These are phyloP conservation scores for Caradrina kadenii DNA, from an alignment of 2,888 invertebrate species.

Conservation along the genomic window DNA sequence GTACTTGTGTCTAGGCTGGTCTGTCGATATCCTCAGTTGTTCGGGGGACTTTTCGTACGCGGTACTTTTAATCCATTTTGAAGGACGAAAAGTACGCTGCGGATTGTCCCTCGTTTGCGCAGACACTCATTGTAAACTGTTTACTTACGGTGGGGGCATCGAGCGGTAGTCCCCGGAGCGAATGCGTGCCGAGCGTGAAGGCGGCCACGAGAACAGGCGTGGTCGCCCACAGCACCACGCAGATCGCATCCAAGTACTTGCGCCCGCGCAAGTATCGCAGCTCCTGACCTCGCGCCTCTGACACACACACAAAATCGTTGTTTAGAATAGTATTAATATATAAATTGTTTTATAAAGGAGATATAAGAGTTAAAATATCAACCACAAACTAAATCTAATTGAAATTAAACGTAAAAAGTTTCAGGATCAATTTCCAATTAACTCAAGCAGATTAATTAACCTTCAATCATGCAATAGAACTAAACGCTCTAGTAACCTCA, in stretches of 20 bases:
- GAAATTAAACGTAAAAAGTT: neutral
- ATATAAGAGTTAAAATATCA: too few species aligned
- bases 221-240: constrained; percentile 99
- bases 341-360: too few species aligned
- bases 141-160: constrained; percentile 94
- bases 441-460: neutral
- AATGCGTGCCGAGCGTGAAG: constrained; percentile 95
- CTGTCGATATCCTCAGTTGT: too few species aligned
- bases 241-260: constrained; percentile 99
- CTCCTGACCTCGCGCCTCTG: constrained; percentile 93
- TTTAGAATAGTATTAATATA: too few species aligned
- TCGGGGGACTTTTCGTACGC: too few species aligned
- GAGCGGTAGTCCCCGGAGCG: constrained; percentile 94
- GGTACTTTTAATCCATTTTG: too few species aligned
- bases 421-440: too few species aligned
- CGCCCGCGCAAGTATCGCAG: constrained; percentile 94
- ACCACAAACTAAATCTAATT: neutral
- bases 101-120: too few species aligned
- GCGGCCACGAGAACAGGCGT: constrained; percentile 97
- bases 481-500: neutral
- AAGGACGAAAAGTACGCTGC: too few species aligned
- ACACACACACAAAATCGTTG: neutral
- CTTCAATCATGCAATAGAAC: neutral
- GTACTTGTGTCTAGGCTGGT: too few species aligned
- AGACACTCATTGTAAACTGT: too few species aligned